Evolutionary conservation across 2,888 invertebrate species (phyloP).

Genomic region (Cataglyphis rosenhaueri): DNA sequence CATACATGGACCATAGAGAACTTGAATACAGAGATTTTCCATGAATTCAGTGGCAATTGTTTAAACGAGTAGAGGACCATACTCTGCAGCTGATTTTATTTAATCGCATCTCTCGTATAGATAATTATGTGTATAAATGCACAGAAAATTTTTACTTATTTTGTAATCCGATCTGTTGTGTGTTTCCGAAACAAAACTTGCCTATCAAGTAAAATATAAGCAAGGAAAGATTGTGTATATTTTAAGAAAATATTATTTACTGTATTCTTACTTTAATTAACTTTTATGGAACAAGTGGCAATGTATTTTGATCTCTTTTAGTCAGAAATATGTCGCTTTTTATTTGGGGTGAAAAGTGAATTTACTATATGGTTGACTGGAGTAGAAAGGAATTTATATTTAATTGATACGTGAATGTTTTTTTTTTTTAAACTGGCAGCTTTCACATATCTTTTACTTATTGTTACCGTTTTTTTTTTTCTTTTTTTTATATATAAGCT

Average conservation of each 20-base stretch:
- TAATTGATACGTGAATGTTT: conserved; percentile 72
- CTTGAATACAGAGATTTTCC: conserved; percentile 57
- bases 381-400: conserved; percentile 80
- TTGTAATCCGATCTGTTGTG: conserved; percentile 78
- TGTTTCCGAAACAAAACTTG: conserved; percentile 80
- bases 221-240: conserved; percentile 75
- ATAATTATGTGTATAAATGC: conserved; percentile 57
- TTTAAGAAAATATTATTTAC: conserved; percentile 82
- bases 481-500: conserved; percentile 31
- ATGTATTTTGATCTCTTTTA: conserved; percentile 91
- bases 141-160: conserved; percentile 68
- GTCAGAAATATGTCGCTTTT: conserved; percentile 88
- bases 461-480: conserved; percentile 75
- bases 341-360: conserved; percentile 82
- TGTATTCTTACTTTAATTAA: conserved; percentile 84
- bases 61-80: conserved; percentile 68
- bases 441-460: conserved; percentile 81
- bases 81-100: conserved; percentile 63
- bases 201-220: conserved; percentile 79
- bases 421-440: conserved; percentile 83
- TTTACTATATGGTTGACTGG: conserved; percentile 78
- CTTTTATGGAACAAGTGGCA: conserved; percentile 87
- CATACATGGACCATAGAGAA: conserved; percentile 61
- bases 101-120: conserved; percentile 63
- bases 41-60: conserved; percentile 58